Conservation (phyloP, 2,888 invertebrate genomes). For the Eumacrocentrus americanus region DNA sequence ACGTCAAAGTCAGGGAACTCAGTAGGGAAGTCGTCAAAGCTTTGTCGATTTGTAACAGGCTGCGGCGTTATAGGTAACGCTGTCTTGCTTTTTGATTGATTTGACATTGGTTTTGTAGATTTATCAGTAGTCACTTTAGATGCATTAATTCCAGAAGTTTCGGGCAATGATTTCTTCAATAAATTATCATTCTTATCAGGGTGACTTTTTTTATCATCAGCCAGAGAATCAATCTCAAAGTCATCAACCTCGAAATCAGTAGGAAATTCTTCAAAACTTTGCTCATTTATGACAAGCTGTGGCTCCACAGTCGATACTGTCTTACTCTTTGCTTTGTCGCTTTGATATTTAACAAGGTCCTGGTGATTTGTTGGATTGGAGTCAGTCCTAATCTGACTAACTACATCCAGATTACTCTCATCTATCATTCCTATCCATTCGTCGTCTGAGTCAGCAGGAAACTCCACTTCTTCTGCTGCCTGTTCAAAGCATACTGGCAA, state of each 20-base stretch:
- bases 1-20: background rate
- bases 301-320: no score
- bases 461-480: conserved; percentile 21
- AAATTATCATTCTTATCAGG: background rate
- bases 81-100: no score
- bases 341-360: no score
- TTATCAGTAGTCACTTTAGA: no score
- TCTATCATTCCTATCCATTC: conserved; percentile 11
- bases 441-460: conserved; percentile 29
- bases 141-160: no score
- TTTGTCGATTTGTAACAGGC: background rate
- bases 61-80: background rate
- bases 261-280: conserved; percentile 3
- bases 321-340: no score
- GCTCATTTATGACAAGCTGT: background rate
- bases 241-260: background rate
- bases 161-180: no score
- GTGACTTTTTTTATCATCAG: background rate
- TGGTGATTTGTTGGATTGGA: no score
- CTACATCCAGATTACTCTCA: conserved; percentile 17
- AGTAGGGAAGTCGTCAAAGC: background rate
- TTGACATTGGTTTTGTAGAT: no score
- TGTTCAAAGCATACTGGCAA: conserved; percentile 11
- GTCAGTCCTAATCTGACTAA: no score
- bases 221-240: background rate